A percentile compares a stretch with the other conserved stretches of the same genome.
These are phyloP conservation scores for Urechis unicinctus DNA, from an alignment of 2,888 invertebrate genomes.

Conservation along the genomic window DNA sequence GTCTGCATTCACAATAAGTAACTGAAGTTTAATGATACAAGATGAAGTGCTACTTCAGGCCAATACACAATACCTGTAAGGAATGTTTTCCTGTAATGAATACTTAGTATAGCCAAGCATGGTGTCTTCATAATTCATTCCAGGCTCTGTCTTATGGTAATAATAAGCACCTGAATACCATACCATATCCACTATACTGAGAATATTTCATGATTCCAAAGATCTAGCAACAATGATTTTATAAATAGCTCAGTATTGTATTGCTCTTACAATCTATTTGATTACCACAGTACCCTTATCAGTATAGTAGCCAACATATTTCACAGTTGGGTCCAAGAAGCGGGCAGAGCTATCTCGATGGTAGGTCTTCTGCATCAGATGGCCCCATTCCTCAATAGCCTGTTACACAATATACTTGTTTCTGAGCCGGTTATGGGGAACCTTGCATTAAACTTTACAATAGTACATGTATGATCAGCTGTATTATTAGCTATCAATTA, in stretches of 20 bases:
- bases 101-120: constrained; percentile 7
- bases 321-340: constrained; percentile 14
- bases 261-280: no score
- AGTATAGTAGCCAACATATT: constrained; percentile 22
- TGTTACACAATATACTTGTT: background rate
- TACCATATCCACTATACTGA: no score
- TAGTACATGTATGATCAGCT: no score
- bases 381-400: constrained; percentile 15
- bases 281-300: constrained; percentile 19
- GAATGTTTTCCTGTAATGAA: constrained; percentile 2
- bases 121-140: constrained; percentile 15
- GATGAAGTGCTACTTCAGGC: no score
- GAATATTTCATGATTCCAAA: no score
- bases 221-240: no score
- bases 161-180: constrained; percentile 18
- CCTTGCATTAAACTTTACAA: no score
- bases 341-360: background rate
- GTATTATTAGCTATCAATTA: no score
- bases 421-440: no score
- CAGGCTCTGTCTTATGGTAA: constrained; percentile 13
- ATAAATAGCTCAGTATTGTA: no score
- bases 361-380: constrained; percentile 8
- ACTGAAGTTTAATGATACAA: no score
- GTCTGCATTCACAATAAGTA: no score
- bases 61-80: constrained; percentile 20